Evolutionary conservation across 2,888 invertebrate genomes (phyloP).

Genomic region (Anthrax anthrax): DNA sequence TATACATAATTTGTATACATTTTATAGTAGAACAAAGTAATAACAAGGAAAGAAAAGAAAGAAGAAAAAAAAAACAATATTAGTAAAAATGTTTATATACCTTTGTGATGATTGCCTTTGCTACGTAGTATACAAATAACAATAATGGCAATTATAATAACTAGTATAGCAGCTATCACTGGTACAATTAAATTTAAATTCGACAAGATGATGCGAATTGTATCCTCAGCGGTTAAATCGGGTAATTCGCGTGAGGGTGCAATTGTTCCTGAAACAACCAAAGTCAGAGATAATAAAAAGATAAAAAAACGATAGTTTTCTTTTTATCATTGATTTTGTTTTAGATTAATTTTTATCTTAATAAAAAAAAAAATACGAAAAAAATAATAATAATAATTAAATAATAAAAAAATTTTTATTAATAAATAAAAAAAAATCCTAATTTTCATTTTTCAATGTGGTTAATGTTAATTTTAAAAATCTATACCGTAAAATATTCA

Average conservation of each 20-base stretch:
- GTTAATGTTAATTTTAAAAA: neutral
- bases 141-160: conserved; percentile 84
- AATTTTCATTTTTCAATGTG: neutral
- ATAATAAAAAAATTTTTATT: neutral
- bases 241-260: conserved; percentile 79
- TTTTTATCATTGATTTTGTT: conserved; percentile 5
- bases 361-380: conserved; percentile 10
- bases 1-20: conserved; percentile 1
- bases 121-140: conserved; percentile 85
- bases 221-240: conserved; percentile 62
- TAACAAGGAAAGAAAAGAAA: conserved; percentile 16
- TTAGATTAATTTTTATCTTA: no score
- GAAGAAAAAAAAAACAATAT: conserved; percentile 26
- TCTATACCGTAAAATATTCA: no score
- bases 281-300: conserved; percentile 10
- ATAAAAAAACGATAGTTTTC: conserved; percentile 3
- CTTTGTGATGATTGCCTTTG: conserved; percentile 72
- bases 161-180: conserved; percentile 78
- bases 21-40: no score
- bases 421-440: no score
- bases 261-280: conserved; percentile 80
- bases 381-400: neutral
- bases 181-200: conserved; percentile 90
- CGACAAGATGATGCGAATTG: conserved; percentile 73
- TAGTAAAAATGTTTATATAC: conserved; percentile 39